Conservation (phyloP, 2,888 invertebrate species). For the Apodemia mormo region DNA sequence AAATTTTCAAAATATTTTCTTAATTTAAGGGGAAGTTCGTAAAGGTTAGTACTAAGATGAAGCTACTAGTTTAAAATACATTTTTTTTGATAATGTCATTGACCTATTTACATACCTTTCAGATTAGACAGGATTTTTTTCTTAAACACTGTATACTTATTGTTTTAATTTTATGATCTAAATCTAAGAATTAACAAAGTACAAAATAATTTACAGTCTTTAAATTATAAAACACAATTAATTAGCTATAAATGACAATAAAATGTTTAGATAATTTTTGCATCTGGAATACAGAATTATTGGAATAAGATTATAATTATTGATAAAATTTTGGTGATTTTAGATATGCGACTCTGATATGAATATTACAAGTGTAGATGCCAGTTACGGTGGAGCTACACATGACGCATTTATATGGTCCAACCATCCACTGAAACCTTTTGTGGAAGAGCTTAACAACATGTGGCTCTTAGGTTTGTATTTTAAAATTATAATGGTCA, state of each 20-base stretch:
- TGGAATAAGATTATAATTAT: background rate
- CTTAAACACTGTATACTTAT: background rate
- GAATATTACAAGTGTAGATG: constrained; percentile 23
- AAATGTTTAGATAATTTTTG: background rate
- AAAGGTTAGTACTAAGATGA: too few species aligned
- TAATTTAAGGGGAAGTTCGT: too few species aligned
- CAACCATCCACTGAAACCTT: background rate
- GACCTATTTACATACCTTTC: too few species aligned
- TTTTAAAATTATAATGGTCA: background rate
- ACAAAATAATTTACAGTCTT: background rate
- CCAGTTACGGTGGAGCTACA: constrained; percentile 17
- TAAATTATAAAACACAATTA: background rate
- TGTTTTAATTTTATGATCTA: background rate
- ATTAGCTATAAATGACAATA: background rate
- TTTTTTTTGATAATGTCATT: too few species aligned
- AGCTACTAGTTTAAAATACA: too few species aligned
- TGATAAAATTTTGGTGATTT: background rate
- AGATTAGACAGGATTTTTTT: too few species aligned
- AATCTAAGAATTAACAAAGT: background rate
- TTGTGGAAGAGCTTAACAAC: background rate
- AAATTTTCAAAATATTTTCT: too few species aligned
- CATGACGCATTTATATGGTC: constrained; percentile 18
- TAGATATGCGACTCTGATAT: constrained; percentile 21
- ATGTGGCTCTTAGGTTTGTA: background rate
- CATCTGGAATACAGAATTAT: background rate